Evolutionary conservation across 1,140 invertebrate genomes (phyloP).

Genomic region (Theocolax elegans): DNA sequence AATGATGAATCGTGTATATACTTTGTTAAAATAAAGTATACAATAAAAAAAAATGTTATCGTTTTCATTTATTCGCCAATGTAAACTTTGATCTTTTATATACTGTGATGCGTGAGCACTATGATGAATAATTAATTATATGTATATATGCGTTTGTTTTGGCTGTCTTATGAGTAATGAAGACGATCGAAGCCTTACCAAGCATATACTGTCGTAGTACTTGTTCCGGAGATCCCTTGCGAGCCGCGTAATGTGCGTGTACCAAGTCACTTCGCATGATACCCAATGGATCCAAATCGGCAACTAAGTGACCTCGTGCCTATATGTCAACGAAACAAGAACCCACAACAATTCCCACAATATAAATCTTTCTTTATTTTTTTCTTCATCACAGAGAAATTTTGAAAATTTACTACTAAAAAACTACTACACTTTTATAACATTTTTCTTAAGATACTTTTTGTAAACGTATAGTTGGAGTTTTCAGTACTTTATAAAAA

Average conservation of each 20-base stretch:
- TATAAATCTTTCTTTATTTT: slow-evolving; percentile 24
- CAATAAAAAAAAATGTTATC: too few species aligned
- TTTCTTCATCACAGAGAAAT: not conserved
- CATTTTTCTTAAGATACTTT: too few species aligned
- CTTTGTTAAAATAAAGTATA: too few species aligned
- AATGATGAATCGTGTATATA: too few species aligned
- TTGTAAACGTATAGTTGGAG: not conserved
- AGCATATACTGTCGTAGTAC: slow-evolving; percentile 76
- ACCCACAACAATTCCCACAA: slow-evolving; percentile 50
- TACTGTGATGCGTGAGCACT: too few species aligned
- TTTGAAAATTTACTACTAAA: too few species aligned
- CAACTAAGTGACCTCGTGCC: slow-evolving; percentile 95
- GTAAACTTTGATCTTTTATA: too few species aligned
- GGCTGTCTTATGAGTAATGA: slow-evolving; percentile 44
- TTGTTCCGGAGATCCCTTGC: slow-evolving; percentile 72
- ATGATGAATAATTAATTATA: too few species aligned
- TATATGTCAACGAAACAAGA: slow-evolving; percentile 68
- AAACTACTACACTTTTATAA: too few species aligned
- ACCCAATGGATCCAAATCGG: slow-evolving; percentile 93
- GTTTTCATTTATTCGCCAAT: too few species aligned
- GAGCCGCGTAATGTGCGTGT: slow-evolving; percentile 70
- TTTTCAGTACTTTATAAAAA: not conserved
- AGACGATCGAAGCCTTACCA: slow-evolving; percentile 68
- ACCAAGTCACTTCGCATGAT: slow-evolving; percentile 77
- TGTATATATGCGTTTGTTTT: too few species aligned